Evolutionary conservation across 2,797 vertebrate species (phyloP).

Genomic region (Anableps anableps): DNA sequence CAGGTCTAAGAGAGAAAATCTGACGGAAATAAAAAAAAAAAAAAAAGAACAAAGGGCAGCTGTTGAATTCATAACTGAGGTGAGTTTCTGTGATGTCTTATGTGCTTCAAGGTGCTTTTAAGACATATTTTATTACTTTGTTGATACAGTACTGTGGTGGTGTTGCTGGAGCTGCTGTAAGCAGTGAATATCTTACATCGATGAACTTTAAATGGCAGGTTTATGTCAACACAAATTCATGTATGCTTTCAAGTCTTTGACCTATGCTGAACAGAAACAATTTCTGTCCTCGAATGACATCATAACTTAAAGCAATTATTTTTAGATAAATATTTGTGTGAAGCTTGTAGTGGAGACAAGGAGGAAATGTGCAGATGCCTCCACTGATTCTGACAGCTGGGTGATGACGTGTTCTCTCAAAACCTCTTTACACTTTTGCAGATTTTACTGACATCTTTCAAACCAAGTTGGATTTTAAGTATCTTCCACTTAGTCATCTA

Average conservation of each 20-base stretch:
- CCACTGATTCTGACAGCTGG: neutral
- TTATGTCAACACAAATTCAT: neutral
- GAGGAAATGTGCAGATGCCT: neutral
- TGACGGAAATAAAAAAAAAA: conserved; percentile 15
- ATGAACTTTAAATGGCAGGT: neutral
- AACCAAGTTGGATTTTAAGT: neutral
- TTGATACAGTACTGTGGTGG: neutral
- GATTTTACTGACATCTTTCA: neutral
- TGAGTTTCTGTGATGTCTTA: conserved; percentile 43
- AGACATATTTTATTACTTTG: neutral
- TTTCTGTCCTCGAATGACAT: neutral
- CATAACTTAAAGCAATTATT: neutral
- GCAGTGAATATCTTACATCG: neutral
- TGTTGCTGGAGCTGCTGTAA: neutral
- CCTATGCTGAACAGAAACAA: neutral
- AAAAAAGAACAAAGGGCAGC: conserved; percentile 8
- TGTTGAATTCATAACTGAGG: conserved; percentile 34
- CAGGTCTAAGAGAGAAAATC: conserved; percentile 21
- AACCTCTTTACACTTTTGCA: neutral
- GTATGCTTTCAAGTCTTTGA: neutral
- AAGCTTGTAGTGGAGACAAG: neutral
- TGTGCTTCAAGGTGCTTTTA: neutral
- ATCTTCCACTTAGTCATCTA: neutral
- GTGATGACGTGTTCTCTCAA: neutral
- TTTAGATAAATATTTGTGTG: neutral